Percentiles rank a stretch among this genome's conserved stretches.
Evolutionary conservation across 2,797 vertebrate genomes (phyloP).

Genomic region (Lophius americanus): DNA sequence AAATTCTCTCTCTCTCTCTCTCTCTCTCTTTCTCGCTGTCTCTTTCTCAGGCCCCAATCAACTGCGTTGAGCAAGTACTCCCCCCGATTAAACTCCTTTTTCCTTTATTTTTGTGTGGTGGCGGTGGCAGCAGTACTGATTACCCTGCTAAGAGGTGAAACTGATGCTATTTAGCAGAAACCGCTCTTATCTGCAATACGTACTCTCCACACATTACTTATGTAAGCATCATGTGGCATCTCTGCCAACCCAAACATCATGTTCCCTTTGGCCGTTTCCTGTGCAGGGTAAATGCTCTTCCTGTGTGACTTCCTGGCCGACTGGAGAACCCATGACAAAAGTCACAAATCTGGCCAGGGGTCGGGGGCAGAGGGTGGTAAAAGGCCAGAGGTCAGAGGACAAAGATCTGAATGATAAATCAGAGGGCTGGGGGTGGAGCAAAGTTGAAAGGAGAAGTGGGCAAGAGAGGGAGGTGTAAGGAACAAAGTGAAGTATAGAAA

Average conservation of each 20-base stretch:
- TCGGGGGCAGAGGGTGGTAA: conserved; percentile 27
- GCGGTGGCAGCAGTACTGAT: neutral
- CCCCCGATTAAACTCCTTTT: neutral
- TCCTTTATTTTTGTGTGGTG: neutral
- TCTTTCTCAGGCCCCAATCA: too few species aligned
- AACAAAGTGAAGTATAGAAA: too few species aligned
- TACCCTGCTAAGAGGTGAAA: neutral
- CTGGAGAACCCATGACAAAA: conserved; percentile 5
- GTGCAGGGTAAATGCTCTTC: conserved; percentile 51
- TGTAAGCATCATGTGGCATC: neutral
- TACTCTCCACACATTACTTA: neutral
- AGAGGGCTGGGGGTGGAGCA: conserved; percentile 6
- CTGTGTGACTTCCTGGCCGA: conserved; percentile 51
- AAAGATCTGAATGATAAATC: conserved; percentile 39
- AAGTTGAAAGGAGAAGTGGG: conserved; percentile 3
- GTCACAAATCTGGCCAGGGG: conserved; percentile 12
- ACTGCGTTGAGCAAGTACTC: too few species aligned
- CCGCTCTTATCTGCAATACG: neutral
- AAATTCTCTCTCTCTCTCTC: too few species aligned
- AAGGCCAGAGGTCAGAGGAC: conserved; percentile 25
- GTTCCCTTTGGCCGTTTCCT: conserved; percentile 35
- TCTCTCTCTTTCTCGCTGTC: too few species aligned
- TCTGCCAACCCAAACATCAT: conserved; percentile 11
- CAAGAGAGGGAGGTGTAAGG: neutral
- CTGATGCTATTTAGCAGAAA: neutral